Base-by-base conservation (phyloP, 2,888 invertebrate species). In the Alloplasta piceator region DNA sequence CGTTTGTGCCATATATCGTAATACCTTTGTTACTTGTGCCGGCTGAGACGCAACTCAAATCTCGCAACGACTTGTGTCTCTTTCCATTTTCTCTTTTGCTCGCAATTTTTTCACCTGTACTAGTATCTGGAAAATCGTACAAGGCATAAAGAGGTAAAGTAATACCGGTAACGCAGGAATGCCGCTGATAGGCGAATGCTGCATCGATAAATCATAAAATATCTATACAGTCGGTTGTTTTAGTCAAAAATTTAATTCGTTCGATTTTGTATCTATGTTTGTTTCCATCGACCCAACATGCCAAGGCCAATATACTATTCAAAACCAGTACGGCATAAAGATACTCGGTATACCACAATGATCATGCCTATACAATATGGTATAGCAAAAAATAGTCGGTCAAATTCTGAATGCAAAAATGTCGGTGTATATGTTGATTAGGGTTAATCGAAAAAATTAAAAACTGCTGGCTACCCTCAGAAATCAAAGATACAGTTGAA, bases 1-100 rank as follows among this genome's bases (percentile, higher is more conserved):
- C 26, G 26, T 26, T 1, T 26, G 26, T 26, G 26, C 26, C 26
- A 26, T 26, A 26, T 26, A 26, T 26, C 26, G 26, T 26, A 26
- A 26, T 93, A 93, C 93, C 93, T 93, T 93, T 93, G 90, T 82
- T 78, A 82, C 92, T 93, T 86, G 93, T 91, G 91, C 93, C 93
- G 87, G 92, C 91, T 86, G 92, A 91, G 88, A 92, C 92, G 93
- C 95, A 95, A 94, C 94, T 94, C 92, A 94, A 93, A 92, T 94
- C 94, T 92, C 94, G 94, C 88, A 94, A 94, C 90, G 94, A 93
- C 93, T 94, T 94, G 92, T 92, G 92, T 89, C 92, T 92, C 91
- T 93, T 94, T 92, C 92, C 93, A 92, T 93, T 94, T 93, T 90
- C 90, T 91, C 88, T 91, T 92, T 93, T 93, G 92, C 88, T 91